phyloP scores from a whole-genome alignment of 2,113 vertebrate genomes.

The Loxodonta africana region DNA sequence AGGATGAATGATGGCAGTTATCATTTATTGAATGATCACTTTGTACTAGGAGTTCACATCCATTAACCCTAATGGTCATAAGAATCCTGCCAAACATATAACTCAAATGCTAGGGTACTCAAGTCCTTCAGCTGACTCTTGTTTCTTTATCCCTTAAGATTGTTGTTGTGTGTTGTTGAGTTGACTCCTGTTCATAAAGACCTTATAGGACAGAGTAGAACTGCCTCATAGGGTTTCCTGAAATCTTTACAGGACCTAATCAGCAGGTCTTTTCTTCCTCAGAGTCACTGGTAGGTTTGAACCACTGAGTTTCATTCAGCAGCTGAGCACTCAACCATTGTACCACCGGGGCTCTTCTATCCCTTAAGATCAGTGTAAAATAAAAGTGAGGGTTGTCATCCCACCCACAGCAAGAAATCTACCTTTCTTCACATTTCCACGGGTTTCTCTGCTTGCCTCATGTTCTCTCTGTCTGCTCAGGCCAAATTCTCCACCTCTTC shows the following conservation, averaged over 20 bases:
- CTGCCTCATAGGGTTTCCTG: not conserved
- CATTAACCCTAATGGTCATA: conserved; percentile 42
- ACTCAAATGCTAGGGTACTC: not conserved
- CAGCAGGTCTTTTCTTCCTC: not conserved
- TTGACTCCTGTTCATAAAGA: not conserved
- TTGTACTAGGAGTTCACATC: not conserved
- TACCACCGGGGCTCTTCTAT: not conserved
- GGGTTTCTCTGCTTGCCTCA: not conserved
- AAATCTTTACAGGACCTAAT: not conserved
- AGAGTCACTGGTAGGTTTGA: not conserved
- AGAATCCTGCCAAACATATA: conserved; percentile 21
- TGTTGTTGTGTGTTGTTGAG: not conserved
- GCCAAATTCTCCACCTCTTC: not conserved
- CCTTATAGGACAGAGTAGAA: not conserved
- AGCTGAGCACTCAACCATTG: not conserved
- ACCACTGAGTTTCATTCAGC: not conserved
- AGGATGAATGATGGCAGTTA: conserved; percentile 15
- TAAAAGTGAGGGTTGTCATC: not conserved
- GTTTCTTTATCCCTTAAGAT: not conserved
- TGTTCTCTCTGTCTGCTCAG: not conserved
- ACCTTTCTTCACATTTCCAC: not conserved
- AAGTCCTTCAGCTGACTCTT: not conserved
- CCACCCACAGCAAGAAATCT: not conserved
- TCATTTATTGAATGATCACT: conserved; percentile 21
- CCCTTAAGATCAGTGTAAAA: conserved; percentile 10